phyloP scores from a whole-genome alignment of 2,797 vertebrate genomes.

The Macropodus opercularis region DNA sequence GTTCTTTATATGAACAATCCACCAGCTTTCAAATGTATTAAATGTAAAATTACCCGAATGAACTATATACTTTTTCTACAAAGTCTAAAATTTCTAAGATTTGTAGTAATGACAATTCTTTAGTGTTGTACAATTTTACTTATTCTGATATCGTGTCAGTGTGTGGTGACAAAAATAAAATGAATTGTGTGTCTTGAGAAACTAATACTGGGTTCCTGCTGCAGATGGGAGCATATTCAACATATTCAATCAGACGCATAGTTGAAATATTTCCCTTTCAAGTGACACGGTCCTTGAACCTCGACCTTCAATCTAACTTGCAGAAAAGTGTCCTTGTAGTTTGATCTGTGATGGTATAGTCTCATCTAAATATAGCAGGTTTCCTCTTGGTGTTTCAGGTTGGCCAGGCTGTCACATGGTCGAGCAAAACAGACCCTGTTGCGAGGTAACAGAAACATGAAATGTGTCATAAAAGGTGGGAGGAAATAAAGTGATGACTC shows the following conservation, averaged over 20 bases:
- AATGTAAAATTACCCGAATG: constrained; percentile 5
- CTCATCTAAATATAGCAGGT: constrained; percentile 70
- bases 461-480: constrained; percentile 31
- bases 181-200: background rate
- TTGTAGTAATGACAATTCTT: background rate
- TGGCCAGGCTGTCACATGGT: constrained; percentile 28
- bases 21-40: constrained; percentile 1
- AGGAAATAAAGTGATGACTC: constrained; percentile 43
- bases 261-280: constrained; percentile 1
- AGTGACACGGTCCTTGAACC: constrained; percentile 9
- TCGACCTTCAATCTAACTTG: constrained; percentile 16
- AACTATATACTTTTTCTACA: background rate
- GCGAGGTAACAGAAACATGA: constrained; percentile 26
- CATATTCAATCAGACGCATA: background rate
- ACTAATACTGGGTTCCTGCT: too few species aligned
- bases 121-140: background rate
- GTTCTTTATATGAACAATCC: constrained; percentile 6
- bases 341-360: constrained; percentile 68
- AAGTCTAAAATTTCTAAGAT: background rate
- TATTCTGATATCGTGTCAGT: constrained; percentile 1
- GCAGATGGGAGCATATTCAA: too few species aligned
- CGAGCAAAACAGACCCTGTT: constrained; percentile 29
- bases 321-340: constrained; percentile 50
- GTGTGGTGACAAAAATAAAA: constrained; percentile 7
- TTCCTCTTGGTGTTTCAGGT: constrained; percentile 29